Evolutionary conservation across 1,140 invertebrate genomes (phyloP).

Genomic region (Teleogryllus occipitalis): DNA sequence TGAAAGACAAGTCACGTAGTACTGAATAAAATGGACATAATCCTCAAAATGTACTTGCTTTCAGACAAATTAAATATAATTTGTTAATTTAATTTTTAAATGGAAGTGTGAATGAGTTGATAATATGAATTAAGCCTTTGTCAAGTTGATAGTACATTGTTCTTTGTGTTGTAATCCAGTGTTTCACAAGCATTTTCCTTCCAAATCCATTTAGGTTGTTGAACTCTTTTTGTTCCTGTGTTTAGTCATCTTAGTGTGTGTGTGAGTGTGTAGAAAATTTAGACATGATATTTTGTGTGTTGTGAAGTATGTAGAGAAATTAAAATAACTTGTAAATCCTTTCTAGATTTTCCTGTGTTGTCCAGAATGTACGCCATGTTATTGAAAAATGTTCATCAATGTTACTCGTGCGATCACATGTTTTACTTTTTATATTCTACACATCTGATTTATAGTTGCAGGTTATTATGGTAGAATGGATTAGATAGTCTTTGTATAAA

Average conservation of each 20-base stretch:
- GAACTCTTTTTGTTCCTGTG: not conserved
- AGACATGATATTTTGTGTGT: not conserved
- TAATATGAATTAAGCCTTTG: not conserved
- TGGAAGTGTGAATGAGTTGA: not conserved
- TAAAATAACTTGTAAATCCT: not conserved
- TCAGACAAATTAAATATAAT: not conserved
- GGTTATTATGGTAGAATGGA: not conserved
- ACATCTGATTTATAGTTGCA: not conserved
- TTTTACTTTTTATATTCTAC: not conserved
- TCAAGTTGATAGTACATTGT: not conserved
- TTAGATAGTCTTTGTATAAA: not conserved
- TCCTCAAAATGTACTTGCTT: not conserved
- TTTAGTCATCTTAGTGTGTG: not conserved
- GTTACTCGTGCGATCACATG: not conserved
- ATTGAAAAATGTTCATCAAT: not conserved
- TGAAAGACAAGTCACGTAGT: too few species aligned
- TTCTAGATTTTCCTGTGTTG: conserved; percentile 1
- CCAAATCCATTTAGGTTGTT: not conserved
- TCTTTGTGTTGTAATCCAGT: not conserved
- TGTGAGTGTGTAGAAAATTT: not conserved
- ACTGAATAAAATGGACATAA: too few species aligned
- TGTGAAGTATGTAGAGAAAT: not conserved
- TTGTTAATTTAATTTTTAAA: not conserved
- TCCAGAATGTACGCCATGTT: not conserved
- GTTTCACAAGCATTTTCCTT: not conserved